phyloP scores from a whole-genome alignment of 2,888 invertebrate species.

The Tipula unca region DNA sequence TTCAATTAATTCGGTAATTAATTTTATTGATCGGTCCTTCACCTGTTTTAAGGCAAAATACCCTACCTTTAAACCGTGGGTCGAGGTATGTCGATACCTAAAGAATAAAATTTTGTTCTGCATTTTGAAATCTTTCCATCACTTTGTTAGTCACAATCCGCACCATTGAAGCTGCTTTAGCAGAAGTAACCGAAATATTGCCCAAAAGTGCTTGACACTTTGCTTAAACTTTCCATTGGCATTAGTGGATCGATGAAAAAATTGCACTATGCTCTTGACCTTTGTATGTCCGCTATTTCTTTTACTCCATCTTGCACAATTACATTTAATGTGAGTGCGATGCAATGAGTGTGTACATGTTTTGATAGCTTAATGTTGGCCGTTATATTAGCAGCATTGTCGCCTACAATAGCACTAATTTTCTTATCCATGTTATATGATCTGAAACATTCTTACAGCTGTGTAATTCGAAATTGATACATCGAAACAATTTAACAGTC shows the following conservation, averaged over 20 bases:
- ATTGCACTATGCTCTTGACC: not conserved
- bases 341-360: slow-evolving; percentile 20
- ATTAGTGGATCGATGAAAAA: not conserved
- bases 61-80: too few relatives aligned
- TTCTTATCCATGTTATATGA: not conserved
- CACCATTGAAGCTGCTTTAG: not conserved
- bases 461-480: too few relatives aligned
- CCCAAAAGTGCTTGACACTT: slow-evolving; percentile 21
- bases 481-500: too few relatives aligned
- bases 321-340: not conserved
- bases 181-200: not conserved
- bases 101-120: not conserved
- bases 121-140: not conserved
- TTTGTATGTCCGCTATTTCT: not conserved
- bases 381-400: slow-evolving; percentile 28
- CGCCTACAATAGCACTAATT: slow-evolving; percentile 25
- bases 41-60: not conserved
- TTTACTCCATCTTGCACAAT: not conserved
- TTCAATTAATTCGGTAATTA: not conserved
- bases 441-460: too few relatives aligned
- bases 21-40: not conserved
- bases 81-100: not conserved
- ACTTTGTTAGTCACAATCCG: not conserved
- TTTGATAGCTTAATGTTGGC: slow-evolving; percentile 28
- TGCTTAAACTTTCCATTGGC: not conserved